These are phyloP conservation scores for Danaus melanippus DNA, from an alignment of 1,140 invertebrate species.

Conservation along the genomic window DNA sequence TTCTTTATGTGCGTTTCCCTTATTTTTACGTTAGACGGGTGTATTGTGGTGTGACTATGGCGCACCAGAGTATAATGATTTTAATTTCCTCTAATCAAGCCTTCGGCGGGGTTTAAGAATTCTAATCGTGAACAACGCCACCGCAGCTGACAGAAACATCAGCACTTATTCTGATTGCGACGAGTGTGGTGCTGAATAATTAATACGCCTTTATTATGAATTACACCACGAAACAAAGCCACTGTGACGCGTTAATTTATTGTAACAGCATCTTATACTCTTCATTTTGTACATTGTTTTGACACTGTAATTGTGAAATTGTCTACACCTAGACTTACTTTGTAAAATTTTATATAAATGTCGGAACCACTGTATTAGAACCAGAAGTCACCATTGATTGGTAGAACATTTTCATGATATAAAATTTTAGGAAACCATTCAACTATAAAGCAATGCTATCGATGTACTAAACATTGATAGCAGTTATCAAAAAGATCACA, in stretches of 20 bases:
- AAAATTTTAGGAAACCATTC: too few species aligned
- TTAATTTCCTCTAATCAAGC: slow-evolving; percentile 73
- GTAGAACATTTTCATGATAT: too few species aligned
- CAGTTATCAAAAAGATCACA: slow-evolving; percentile 35
- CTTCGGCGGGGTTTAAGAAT: slow-evolving; percentile 68
- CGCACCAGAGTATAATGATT: slow-evolving; percentile 65
- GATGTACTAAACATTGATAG: slow-evolving; percentile 18
- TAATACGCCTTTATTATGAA: slow-evolving; percentile 68
- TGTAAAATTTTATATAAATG: too few species aligned
- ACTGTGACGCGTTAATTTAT: slow-evolving; percentile 47
- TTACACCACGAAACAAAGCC: slow-evolving; percentile 55
- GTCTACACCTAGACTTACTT: too few species aligned
- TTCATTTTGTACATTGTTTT: slow-evolving; percentile 2
- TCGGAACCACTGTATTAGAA: too few species aligned
- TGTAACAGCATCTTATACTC: slow-evolving; percentile 22
- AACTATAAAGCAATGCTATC: background rate
- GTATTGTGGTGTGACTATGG: slow-evolving; percentile 46
- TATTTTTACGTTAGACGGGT: slow-evolving; percentile 60
- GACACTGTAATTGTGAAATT: too few species aligned
- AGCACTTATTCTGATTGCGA: slow-evolving; percentile 70
- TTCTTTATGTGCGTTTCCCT: slow-evolving; percentile 69
- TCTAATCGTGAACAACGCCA: slow-evolving; percentile 63
- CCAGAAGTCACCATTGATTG: too few species aligned
- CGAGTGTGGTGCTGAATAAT: slow-evolving; percentile 71
- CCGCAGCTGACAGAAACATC: slow-evolving; percentile 66